Evolutionary conservation across 2,797 vertebrate genomes (phyloP), one percentile per base, ranked within the genome.

Genomic region (Prionace glauca): DNA sequence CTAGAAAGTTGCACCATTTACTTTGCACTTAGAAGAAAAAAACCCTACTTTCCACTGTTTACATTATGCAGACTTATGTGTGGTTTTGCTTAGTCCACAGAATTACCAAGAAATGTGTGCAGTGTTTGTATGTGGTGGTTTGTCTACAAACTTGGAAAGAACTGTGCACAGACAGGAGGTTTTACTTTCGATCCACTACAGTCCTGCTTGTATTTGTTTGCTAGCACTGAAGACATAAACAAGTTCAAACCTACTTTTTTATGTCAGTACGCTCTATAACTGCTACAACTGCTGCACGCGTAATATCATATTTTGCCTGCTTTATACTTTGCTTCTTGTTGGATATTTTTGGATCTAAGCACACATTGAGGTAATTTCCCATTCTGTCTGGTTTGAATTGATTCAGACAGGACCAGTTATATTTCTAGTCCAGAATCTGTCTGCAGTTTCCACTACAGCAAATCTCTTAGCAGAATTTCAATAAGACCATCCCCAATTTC

Each of bases 341-440:
- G 62, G n/a, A 92, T 92, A 92, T 36, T 92, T 92, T 92, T 36
- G 65, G 65, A 45, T 10, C 65, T 41, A 93, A 71, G 14, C 56
- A 93, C 91, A 71, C n/a, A 41, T 93, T 93, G 91, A 93, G 91
- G 62, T 93, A 69, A 71, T 93, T 93, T 93, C 91, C 36, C 91
- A 69, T 69, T 93, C 36, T 69, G 91, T 69, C 91, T 93, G 67
- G n/a, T 71, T 26, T 65, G 29, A 91, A 65, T 91, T 62, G 65
- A n/a, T 71, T 93, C 20, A 69, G 65, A 71, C 65, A 71, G 91
- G 9, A 93, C 65, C 3, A n/a, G 32, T 69, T 69, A 67, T 91
- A 65, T 91, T n/a, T 91, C 29, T 65, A n/a, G 20, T 45, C 41
- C 81, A 84, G 18, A 84, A 88, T 88, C 29, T 84, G 81, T 24